Evolutionary conservation across 2,113 vertebrate species (phyloP), one percentile per base, ranked within the genome.

Genomic region (Hypanus sabinus): DNA sequence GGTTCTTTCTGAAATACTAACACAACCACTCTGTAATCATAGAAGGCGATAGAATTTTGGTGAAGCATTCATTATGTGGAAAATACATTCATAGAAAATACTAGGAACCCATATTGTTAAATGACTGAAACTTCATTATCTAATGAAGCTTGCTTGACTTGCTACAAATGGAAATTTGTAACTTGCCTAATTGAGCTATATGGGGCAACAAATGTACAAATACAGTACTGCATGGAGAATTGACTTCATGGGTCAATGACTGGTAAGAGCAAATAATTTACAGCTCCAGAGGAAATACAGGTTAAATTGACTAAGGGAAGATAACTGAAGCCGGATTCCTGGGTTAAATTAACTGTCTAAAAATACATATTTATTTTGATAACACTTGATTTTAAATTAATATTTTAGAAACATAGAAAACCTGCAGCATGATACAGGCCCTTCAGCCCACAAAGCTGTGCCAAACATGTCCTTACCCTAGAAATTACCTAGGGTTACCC

Each of bases 201-300:
- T n/a, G n/a, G n/a, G n/a, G n/a, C n/a, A n/a, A n/a, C n/a, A n/a
- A n/a, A n/a, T n/a, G n/a, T n/a, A n/a, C n/a, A n/a, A n/a, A n/a
- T n/a, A n/a, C n/a, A n/a, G n/a, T n/a, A n/a, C n/a, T n/a, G n/a
- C n/a, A n/a, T n/a, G n/a, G n/a, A n/a, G n/a, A n/a, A n/a, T n/a
- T n/a, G 94, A 94, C 90, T 33, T 81, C 65, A 70, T 93, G 68
- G 94, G 94, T 94, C 95, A 94, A 62, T 95, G 93, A 94, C 94
- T 94, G 94, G 94, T 94, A 95, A 87, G 94, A 94, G 94, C 94
- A 93, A 93, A 92, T 75, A 94, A 93, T 93, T 91, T 38, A 93
- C 93, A 70, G 70, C n/a, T 81, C 16, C 65, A 70, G 62, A 92
- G 65, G 33, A 7, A 4, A 36, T 22, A 70, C 0, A 14, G 36